These are phyloP conservation scores for Pristionchus exspectatus DNA, from an alignment of 2,888 invertebrate genomes.

Conservation along the genomic window DNA sequence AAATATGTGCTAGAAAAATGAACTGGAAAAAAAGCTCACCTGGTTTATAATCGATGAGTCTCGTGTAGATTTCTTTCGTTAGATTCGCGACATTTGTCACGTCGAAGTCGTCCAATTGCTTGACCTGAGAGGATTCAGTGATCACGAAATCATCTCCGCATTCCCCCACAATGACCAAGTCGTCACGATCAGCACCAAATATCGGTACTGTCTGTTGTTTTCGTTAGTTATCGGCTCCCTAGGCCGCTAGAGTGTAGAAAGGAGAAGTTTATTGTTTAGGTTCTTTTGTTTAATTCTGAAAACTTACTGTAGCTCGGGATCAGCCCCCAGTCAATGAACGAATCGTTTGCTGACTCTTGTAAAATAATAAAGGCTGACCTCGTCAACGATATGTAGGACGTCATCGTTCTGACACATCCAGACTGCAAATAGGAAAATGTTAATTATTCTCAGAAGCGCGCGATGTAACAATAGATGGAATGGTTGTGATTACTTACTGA, in stretches of 20 bases:
- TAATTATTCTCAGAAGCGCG: background rate
- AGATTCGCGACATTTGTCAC: background rate
- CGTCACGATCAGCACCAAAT: background rate
- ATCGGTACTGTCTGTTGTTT: no score
- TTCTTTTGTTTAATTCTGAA: no score
- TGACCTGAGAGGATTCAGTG: background rate
- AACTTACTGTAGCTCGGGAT: no score
- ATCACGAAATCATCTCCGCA: background rate
- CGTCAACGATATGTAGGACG: background rate
- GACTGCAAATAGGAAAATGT: background rate
- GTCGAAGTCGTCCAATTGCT: background rate
- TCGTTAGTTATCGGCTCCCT: no score
- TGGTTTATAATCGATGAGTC: background rate
- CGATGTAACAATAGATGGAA: no score
- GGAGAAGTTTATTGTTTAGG: no score
- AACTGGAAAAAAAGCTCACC: background rate
- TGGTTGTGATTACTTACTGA: background rate
- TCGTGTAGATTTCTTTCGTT: constrained; percentile 8
- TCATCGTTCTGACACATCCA: constrained; percentile 39
- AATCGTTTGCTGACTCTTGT: no score
- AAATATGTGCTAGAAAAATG: background rate
- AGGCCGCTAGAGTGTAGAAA: no score
- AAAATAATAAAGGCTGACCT: background rate
- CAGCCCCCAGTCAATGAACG: no score
- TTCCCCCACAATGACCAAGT: background rate